Conservation (phyloP, 2,113 vertebrate genomes). For the Meles meles region DNA sequence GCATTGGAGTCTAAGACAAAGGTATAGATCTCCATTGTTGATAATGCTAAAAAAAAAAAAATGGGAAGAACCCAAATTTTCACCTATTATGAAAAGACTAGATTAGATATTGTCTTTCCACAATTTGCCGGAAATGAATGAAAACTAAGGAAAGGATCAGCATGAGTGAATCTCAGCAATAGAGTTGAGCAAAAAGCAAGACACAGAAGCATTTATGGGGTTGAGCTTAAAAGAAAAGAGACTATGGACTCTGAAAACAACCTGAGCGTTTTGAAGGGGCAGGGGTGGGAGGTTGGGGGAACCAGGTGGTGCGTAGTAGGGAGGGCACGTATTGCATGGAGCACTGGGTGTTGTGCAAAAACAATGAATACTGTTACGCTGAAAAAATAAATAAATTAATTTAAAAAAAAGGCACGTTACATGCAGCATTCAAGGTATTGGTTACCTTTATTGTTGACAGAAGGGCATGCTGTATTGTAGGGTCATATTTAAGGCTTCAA, state of each 20-base stretch:
- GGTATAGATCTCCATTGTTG: neutral
- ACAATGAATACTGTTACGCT: no score
- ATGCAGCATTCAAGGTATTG: neutral
- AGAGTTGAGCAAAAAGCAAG: neutral
- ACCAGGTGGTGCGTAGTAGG: no score
- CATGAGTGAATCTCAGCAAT: neutral
- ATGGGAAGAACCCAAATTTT: neutral
- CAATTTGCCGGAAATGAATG: neutral
- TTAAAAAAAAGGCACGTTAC: fast-evolving
- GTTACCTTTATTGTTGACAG: neutral
- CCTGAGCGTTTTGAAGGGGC: no score
- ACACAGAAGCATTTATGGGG: neutral
- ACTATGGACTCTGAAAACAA: no score
- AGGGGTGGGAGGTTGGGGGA: no score
- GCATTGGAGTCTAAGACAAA: neutral
- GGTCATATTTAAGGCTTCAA: neutral
- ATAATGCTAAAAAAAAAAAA: neutral
- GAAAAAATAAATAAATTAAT: no score
- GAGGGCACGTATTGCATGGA: no score
- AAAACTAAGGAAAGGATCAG: neutral
- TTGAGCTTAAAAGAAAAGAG: neutral
- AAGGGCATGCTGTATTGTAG: no score
- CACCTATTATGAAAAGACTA: neutral
- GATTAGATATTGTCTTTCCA: neutral
- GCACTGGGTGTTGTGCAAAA: no score